Percentiles rank a stretch among this genome's conserved stretches.
Evolutionary conservation across 2,888 invertebrate genomes (phyloP).

Genomic region (Synergus laeviventris): DNA sequence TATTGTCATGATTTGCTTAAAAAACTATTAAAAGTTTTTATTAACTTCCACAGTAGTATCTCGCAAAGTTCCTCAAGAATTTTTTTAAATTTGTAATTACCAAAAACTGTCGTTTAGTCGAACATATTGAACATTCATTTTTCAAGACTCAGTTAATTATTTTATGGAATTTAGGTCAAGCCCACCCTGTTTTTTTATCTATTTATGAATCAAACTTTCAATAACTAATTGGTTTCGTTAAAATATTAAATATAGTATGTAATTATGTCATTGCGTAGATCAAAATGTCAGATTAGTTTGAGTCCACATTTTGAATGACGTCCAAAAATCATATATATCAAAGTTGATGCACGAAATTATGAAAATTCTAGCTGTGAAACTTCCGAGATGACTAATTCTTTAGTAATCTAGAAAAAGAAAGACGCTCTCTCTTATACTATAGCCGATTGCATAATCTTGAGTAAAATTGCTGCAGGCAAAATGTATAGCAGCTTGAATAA

Average conservation of each 20-base stretch:
- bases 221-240: too few species aligned
- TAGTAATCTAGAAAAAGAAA: constrained; percentile 5
- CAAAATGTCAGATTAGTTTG: too few species aligned
- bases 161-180: too few species aligned
- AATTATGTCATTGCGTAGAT: too few species aligned
- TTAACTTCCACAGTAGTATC: background rate
- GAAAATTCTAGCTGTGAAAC: background rate
- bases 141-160: too few species aligned
- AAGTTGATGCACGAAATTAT: constrained; percentile 9
- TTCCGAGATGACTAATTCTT: background rate
- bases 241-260: too few species aligned
- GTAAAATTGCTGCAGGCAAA: constrained; percentile 1
- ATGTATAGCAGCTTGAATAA: constrained; percentile 18
- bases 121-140: too few species aligned
- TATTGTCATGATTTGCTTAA: background rate
- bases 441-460: constrained; percentile 2
- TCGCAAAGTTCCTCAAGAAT: background rate
- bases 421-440: background rate
- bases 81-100: too few species aligned
- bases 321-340: constrained; percentile 3
- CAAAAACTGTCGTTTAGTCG: too few species aligned
- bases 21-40: background rate
- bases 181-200: too few species aligned
- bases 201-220: too few species aligned
- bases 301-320: constrained; percentile 3